phyloP scores from a whole-genome alignment of 2,113 vertebrate genomes.

The Electrona antarctica region DNA sequence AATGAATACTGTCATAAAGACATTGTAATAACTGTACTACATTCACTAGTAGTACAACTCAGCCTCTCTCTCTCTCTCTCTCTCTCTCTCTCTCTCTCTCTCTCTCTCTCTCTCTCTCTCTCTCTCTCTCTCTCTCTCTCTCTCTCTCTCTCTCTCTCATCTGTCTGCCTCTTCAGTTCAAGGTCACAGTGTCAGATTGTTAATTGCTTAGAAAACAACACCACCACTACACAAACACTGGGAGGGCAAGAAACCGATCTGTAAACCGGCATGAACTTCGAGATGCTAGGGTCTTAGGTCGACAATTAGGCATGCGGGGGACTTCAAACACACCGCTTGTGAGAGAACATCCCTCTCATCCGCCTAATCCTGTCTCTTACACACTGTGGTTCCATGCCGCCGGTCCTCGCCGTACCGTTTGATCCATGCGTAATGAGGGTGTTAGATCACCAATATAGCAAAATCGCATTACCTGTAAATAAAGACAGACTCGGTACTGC shows the following conservation, averaged over 20 bases:
- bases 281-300: constrained; percentile 44
- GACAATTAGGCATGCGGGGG: constrained; percentile 61
- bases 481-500: constrained; percentile 21
- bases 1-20: too few species aligned
- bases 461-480: constrained; percentile 66
- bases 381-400: constrained; percentile 52
- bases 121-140: neutral
- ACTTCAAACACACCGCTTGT: constrained; percentile 57
- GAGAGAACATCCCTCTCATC: constrained; percentile 63
- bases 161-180: constrained; percentile 17
- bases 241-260: constrained; percentile 54
- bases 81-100: neutral
- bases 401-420: constrained; percentile 56
- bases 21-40: too few species aligned
- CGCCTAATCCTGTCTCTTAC: constrained; percentile 69
- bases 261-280: constrained; percentile 53
- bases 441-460: constrained; percentile 69
- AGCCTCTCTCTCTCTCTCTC: too few species aligned
- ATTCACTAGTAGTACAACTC: too few species aligned
- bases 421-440: constrained; percentile 73
- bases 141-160: neutral
- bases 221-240: constrained; percentile 44
- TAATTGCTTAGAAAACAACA: constrained; percentile 54
- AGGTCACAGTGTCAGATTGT: constrained; percentile 51
- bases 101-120: neutral